Evolutionary conservation across 92 coral and sea anemone species (phyloP), one percentile per base, ranked within the genome.

Genomic region (Palythoa caribaeorum): DNA sequence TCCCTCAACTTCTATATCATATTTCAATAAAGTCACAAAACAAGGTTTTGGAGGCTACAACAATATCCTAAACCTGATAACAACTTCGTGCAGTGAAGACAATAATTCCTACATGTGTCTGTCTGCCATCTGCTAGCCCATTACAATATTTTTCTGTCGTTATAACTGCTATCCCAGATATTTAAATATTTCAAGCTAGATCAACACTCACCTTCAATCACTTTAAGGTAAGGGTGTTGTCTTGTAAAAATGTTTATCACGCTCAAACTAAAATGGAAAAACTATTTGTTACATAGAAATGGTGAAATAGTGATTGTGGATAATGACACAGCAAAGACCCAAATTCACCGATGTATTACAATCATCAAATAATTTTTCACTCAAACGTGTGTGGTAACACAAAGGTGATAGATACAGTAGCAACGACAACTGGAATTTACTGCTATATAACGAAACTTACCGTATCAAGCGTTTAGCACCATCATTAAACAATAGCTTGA

Each of bases 191-290:
- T 40, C 47, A 44, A 44, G 5, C 50, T 44, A 44, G 50, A 44
- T 10, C 12, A 20, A 74, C 16, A 54, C 90, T 80, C 92, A 97
- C 99, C 99, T 88, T 97, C 93, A 68, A 86, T 80, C 79, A 89
- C 60, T 81, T 84, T 91, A 39, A 94, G 71, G 57, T 84, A 91
- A 2, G 96, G 94, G 20, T 92, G 94, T 38, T 95, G 96, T 75
- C 99, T 93, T 20, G 96, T 87, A 89, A 92, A 97, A 53, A 97
- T 95, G 62, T 97, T 97, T 81, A 97, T 97, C 57, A 97, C 99
- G 88, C 99, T 97, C 84, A 92, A 84, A 51, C 99, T 96, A 87
- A 38, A 8, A 57, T 60, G 65, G n/a, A 52, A 79, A 60, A 8
- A 21, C 59, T 1, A 3, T 36, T 37, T 16, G 38, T 86, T 28